phyloP scores from a whole-genome alignment of 2,113 vertebrate genomes.

The Orthochromis indermauri region DNA sequence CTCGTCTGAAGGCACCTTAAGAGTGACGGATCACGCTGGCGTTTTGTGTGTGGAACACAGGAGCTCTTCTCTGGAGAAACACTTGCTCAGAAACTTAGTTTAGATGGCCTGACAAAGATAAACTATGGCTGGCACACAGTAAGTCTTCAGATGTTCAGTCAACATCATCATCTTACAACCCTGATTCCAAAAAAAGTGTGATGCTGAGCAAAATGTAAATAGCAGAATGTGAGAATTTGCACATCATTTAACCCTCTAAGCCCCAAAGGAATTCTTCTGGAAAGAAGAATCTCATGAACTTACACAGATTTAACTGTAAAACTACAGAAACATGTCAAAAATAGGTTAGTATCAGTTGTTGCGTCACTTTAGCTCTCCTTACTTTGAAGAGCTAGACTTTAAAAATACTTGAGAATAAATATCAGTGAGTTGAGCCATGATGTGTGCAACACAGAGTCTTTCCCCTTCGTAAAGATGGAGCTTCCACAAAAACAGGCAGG shows the following conservation, averaged over 20 bases:
- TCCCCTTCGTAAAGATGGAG: not conserved
- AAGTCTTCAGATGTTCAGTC: not conserved
- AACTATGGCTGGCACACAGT: not conserved
- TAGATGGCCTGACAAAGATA: not conserved
- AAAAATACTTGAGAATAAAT: not conserved
- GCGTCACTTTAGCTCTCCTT: not conserved
- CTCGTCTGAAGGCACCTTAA: constrained; percentile 22
- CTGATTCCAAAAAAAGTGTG: not conserved
- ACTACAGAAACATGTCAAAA: not conserved
- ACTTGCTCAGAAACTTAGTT: not conserved
- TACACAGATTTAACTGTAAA: not conserved
- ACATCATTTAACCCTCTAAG: not conserved
- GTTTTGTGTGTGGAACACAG: not conserved
- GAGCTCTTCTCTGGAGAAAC: not conserved
- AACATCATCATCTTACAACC: not conserved
- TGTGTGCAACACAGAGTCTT: not conserved
- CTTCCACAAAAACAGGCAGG: not conserved
- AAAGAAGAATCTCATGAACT: not conserved
- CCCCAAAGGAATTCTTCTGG: not conserved
- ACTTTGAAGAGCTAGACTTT: not conserved
- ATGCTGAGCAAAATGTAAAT: not conserved
- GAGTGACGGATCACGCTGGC: constrained; percentile 10
- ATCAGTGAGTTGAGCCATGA: not conserved
- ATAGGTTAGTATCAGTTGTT: not conserved
- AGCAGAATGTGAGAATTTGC: not conserved